Evolutionary conservation across 2,113 vertebrate genomes (phyloP).

Genomic region (Erythrolamprus reginae): DNA sequence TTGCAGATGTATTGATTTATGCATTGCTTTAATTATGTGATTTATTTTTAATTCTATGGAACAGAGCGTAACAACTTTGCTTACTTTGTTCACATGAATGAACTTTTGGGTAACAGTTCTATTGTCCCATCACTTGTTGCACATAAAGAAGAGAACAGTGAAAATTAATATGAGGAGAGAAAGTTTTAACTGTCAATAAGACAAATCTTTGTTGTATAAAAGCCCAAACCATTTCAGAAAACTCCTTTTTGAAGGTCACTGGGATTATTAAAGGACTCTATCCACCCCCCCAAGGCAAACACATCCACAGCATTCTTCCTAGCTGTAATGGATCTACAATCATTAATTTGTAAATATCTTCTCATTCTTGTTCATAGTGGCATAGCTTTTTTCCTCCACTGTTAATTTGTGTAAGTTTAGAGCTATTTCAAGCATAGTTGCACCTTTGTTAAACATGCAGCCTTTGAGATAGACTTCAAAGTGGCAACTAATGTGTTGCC

Average conservation of each 20-base stretch:
- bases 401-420: slow-evolving; percentile 5
- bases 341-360: neutral
- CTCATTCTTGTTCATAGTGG: neutral
- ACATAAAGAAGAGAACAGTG: neutral
- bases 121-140: neutral
- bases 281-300: neutral
- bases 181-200: neutral
- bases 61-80: neutral
- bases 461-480: neutral
- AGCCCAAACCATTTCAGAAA: neutral
- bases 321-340: neutral
- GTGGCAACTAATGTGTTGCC: slow-evolving; percentile 8
- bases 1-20: neutral
- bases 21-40: neutral
- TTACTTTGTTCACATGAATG: neutral
- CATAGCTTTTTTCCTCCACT: neutral
- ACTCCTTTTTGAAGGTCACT: neutral
- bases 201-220: neutral
- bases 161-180: neutral
- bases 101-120: neutral
- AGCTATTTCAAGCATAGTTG: slow-evolving; percentile 5
- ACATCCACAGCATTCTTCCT: neutral
- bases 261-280: neutral
- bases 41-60: neutral
- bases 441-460: slow-evolving; percentile 23